A percentile compares a stretch with the other conserved stretches of the same genome.
Evolutionary conservation across 2,113 vertebrate species (phyloP).

Genomic region (Ciconia boyciana): DNA sequence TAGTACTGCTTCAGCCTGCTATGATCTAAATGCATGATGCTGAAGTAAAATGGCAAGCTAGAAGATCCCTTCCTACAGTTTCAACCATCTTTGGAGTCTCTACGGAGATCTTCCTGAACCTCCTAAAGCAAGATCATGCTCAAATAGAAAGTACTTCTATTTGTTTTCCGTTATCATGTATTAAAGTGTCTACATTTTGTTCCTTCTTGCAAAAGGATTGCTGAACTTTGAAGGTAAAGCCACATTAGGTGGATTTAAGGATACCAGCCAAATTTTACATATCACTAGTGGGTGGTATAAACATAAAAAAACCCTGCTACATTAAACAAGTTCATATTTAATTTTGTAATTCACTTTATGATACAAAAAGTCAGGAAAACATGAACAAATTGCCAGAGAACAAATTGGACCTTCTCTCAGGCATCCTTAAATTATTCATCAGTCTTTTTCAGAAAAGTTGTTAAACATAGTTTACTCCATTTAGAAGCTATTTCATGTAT

Average conservation of each 20-base stretch:
- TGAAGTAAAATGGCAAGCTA: not conserved
- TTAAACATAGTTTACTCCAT: not conserved
- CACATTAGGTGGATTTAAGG: not conserved
- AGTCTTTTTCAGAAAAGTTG: not conserved
- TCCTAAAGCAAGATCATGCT: not conserved
- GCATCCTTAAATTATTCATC: conserved; percentile 28
- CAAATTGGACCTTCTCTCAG: not conserved
- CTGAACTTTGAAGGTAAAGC: not conserved
- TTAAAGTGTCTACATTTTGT: not conserved
- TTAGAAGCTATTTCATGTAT: not conserved
- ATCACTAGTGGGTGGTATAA: not conserved
- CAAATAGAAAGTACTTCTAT: not conserved
- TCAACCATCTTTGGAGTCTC: not conserved
- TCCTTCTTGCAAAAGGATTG: not conserved
- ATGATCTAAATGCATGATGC: not conserved
- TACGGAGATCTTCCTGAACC: not conserved
- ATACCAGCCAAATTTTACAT: not conserved
- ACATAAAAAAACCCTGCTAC: not conserved
- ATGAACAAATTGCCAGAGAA: not conserved
- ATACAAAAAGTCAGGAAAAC: conserved; percentile 1
- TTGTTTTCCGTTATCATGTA: not conserved
- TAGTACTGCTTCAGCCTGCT: not conserved
- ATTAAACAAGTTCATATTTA: not conserved
- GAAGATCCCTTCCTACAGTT: not conserved
- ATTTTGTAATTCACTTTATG: not conserved